Percentiles rank a stretch among this genome's conserved stretches.
Evolutionary conservation across 2,113 vertebrate species (phyloP).

Genomic region (Onychorhynchus coronatus): DNA sequence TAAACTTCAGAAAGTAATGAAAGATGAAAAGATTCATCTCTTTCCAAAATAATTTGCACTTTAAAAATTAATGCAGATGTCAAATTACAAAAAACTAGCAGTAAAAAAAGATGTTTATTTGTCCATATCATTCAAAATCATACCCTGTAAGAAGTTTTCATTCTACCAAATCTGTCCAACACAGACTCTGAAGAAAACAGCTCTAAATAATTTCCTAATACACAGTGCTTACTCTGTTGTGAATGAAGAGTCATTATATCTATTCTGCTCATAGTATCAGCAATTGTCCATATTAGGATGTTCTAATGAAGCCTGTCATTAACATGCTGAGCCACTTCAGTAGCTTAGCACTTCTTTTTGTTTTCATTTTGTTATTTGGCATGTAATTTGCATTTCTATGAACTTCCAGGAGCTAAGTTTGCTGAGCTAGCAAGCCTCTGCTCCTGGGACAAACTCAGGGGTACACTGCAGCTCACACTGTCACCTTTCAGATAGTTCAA

Average conservation of each 20-base stretch:
- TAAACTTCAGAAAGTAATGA: no score
- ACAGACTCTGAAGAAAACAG: not conserved
- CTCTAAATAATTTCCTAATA: not conserved
- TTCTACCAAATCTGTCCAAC: not conserved
- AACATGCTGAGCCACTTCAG: constrained; percentile 21
- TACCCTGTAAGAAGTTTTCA: not conserved
- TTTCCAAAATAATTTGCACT: not conserved
- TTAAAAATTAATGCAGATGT: not conserved
- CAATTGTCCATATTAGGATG: not conserved
- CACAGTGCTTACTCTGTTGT: not conserved
- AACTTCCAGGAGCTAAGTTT: not conserved
- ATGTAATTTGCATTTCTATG: constrained; percentile 42
- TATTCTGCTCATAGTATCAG: not conserved
- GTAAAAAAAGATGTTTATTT: not conserved
- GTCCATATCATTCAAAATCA: not conserved
- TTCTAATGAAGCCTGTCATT: constrained; percentile 22
- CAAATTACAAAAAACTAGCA: not conserved
- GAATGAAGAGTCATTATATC: not conserved
- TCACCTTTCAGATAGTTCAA: not conserved
- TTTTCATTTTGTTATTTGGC: not conserved
- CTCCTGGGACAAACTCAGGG: not conserved
- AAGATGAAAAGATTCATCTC: no score
- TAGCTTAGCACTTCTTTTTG: not conserved
- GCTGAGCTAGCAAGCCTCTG: not conserved
- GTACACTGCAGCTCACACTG: not conserved